Base-by-base conservation (phyloP, 1,140 invertebrate genomes). In the Trachelipus rathkii region DNA sequence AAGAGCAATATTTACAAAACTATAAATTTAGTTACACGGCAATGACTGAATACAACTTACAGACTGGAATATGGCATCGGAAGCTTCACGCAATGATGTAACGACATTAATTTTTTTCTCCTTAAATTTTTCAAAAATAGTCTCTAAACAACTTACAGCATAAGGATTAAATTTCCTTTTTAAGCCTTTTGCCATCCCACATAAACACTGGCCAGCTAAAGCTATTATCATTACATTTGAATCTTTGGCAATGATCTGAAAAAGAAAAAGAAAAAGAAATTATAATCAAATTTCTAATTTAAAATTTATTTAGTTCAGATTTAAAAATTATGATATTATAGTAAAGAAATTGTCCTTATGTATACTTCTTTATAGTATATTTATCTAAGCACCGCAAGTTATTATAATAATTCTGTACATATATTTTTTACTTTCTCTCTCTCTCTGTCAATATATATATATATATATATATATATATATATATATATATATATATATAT, bases 91-190 rank as follows among this genome's bases (percentile, higher is more conserved):
- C 19, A 99, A 86, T 0, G 92, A 90, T 45, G 87, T 83, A 0
- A 98, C 94, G 70, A 98, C 95, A 84, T 91, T 94, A 50, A 90
- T 87, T 83, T 99, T 99, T 87, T 98, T 99, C 85, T 99, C 97
- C 83, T 96, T 97, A 83, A 99, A 99, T 87, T 98, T 98, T 82
- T 98, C 95, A 10, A 99, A 84, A 24, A 96, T 87, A 0, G 90
- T 89, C 0, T 93, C 88, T 10, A 97, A 86, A 82, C 93, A 92
- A 44, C 90, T 88, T n/a, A 87, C 83, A 0, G 95, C 91, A 87
- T 97, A 97, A 0, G 91, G 89, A 11, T 89, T 87, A 85, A 98
- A 99, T 76, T 92, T 91, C 83, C 92, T 95, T 66, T 95, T 92
- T 19, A 99, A 86, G 15, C 96, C 97, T 67, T 84, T 88, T 0